These are phyloP conservation scores for Radopholus similis DNA, from an alignment of 1,140 invertebrate genomes.

Conservation along the genomic window DNA sequence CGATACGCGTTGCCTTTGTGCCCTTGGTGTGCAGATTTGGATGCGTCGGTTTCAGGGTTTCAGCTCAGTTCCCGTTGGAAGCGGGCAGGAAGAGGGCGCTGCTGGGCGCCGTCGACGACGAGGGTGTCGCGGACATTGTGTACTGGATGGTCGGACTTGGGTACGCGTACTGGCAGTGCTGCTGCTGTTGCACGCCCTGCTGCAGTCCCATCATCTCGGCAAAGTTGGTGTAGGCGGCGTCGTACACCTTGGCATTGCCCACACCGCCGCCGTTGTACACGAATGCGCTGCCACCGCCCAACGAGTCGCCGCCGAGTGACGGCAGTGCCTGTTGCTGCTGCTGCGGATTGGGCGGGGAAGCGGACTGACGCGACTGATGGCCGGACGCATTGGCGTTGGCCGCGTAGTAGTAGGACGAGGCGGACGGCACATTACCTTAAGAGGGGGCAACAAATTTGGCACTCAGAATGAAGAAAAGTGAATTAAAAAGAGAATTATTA, in stretches of 20 bases:
- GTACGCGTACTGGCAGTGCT: background rate
- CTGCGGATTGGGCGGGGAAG: background rate
- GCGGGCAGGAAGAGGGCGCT: too few species aligned
- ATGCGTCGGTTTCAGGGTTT: too few species aligned
- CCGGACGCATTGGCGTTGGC: background rate
- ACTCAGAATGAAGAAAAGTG: too few species aligned
- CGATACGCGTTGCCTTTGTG: too few species aligned
- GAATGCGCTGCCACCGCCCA: background rate
- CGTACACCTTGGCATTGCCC: background rate
- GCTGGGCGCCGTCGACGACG: too few species aligned
- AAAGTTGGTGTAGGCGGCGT: background rate
- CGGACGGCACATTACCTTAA: too few species aligned
- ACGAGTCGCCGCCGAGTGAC: background rate
- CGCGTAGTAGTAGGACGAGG: conserved; percentile 1
- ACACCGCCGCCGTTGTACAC: background rate
- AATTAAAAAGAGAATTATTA: too few species aligned
- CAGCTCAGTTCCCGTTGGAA: too few species aligned
- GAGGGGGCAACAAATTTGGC: background rate
- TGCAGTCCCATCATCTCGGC: background rate
- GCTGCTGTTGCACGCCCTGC: background rate
- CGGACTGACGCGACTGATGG: background rate
- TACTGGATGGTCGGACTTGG: too few species aligned
- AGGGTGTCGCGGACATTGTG: too few species aligned
- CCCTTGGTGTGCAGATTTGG: too few species aligned
- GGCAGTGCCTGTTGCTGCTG: background rate